These are phyloP conservation scores for Psettodes erumei DNA, from an alignment of 2,113 vertebrate species.

Conservation along the genomic window DNA sequence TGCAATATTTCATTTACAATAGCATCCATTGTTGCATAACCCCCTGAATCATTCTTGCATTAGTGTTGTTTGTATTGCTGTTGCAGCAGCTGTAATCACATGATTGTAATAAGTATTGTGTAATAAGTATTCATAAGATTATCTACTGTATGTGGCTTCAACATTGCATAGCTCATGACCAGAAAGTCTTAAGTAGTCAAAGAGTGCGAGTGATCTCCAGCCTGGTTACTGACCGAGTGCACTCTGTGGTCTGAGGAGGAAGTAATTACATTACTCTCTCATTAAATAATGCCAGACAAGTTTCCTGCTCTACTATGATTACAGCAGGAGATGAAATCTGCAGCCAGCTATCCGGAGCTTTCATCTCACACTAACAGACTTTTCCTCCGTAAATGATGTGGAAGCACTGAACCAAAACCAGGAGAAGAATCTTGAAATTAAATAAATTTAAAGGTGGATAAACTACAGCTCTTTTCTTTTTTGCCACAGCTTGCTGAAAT, in stretches of 20 bases:
- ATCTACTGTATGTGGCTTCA: neutral
- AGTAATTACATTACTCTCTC: slow-evolving; percentile 61
- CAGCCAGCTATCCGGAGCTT: slow-evolving; percentile 16
- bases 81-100: neutral
- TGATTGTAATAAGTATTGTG: neutral
- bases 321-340: slow-evolving; percentile 65
- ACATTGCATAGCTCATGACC: neutral
- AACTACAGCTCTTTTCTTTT: neutral
- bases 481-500: slow-evolving; percentile 89
- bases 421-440: neutral
- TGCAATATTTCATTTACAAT: slow-evolving; percentile 6
- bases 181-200: slow-evolving; percentile 1
- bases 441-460: neutral
- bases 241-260: slow-evolving; percentile 45
- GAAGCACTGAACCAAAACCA: neutral
- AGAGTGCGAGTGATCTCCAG: neutral
- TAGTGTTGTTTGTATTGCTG: neutral
- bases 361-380: slow-evolving; percentile 37
- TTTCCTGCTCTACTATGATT: slow-evolving; percentile 67
- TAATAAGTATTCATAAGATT: neutral
- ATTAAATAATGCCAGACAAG: slow-evolving; percentile 58
- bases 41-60: neutral
- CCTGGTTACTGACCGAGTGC: neutral
- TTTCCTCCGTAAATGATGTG: slow-evolving; percentile 27
- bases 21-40: neutral